Base-by-base conservation (phyloP, 2,888 invertebrate species). In the Aquatica leii region DNA sequence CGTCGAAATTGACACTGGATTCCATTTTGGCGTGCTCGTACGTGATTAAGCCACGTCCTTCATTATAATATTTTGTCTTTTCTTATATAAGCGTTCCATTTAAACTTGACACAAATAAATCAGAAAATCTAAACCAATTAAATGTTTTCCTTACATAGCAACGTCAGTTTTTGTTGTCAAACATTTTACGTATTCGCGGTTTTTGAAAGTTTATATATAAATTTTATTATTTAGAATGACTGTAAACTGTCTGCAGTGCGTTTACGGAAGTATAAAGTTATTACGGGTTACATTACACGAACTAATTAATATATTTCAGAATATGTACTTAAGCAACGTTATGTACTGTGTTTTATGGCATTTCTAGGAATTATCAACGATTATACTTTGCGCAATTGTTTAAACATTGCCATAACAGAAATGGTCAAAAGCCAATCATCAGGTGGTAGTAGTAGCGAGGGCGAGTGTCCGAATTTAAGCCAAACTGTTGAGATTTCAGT, bases 331-430 rank as follows among this genome's bases (percentile, higher is more conserved):
- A 65, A 69, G 0, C 72, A 72, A 43, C 62, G 90, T 59, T 87
- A 88, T 78, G 85, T 90, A 56, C 79, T 90, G 73, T 85, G 88
- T 51, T 62, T 74, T 17, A 77, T 81, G 78, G 75, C 78, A 31
- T 79, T 79, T 63, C 62, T 81, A 14, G 77, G 76, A 0, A 68
- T 81, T 3, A 74, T 77, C 53, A 79, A 77, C 63, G 76, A 77
- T 1, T 81, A 79, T 68, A 74, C 77, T 2, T 73, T 77, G 72
- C 65, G 80, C 14, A 75, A 76, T 12, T 77, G 76, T 5, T 70
- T 81, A 3, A 79, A 77, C 52, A 72, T 81, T 15, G 80, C 81
- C 14, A 80, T 81, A 40, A 78, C 79, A 1, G 77, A 79, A 65
- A 81, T 81, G 80, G 74, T 80, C 0, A 9, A 8, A 24, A 31